Base-by-base conservation (phyloP, 2,888 invertebrate species). In the Drosophila ustulata region DNA sequence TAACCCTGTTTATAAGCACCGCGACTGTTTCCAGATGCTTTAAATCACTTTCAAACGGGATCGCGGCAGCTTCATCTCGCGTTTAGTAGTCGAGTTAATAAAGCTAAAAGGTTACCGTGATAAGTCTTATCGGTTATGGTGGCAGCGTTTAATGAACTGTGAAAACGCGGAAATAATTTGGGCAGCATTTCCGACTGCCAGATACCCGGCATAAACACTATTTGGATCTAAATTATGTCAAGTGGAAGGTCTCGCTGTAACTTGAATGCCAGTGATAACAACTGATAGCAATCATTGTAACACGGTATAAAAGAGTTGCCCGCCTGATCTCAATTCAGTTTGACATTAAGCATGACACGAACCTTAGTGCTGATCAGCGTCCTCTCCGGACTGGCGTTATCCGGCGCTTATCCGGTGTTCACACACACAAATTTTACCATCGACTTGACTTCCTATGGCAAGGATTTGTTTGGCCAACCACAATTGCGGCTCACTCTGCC, bases 401-500 rank as follows among this genome's bases (percentile, higher is more conserved):
- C 51, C 28, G 50, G 61, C 28, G 78, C 81, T 0, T 47, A 71
- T 5, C 88, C 89, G 1, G 30, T 76, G 47, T 11, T 25, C 4
- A 32, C 8, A 32, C 55, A 57, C 51, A 66, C 79, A 61, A 92
- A 93, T 37, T n/a, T 5, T 58, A 77, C 83, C 2, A 94, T 94
- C 32, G 94, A 95, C 87, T 89, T 95, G 55, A 93, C 94, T 1
- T 92, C 93, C 76, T 92, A 94, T 72, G 95, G 94, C 2, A 91
- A 93, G 0, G 92, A 93, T 25, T 92, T 94, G 5, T 95, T 92
- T 81, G 94, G 94, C 11, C 71, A 83, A 5, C 95, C 95, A 0
- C 94, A 93, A 41, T 6, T 41, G 7, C 7, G 6, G 6, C 5
- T 6, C 30, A 30, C 30, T 7, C 6, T 6, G 30, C 5, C 30